phyloP scores from a whole-genome alignment of 2,888 invertebrate species.

The Cephus sareptanus region DNA sequence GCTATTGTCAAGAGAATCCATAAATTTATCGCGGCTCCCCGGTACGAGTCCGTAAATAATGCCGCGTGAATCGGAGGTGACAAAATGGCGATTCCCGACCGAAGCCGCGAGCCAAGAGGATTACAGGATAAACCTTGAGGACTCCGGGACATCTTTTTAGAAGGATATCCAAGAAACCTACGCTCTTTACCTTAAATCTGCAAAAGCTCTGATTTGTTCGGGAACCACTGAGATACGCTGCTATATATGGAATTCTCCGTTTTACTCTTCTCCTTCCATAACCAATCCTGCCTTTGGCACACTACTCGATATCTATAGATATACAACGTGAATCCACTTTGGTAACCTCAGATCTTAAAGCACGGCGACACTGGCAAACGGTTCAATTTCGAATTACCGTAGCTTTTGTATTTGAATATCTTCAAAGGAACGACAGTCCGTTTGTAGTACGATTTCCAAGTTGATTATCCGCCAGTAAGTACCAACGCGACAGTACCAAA shows the following conservation, averaged over 20 bases:
- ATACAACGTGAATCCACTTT: neutral
- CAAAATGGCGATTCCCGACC: slow-evolving; percentile 1
- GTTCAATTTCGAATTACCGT: slow-evolving; percentile 1
- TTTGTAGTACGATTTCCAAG: neutral
- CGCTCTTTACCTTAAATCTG: neutral
- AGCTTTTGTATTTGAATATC: neutral
- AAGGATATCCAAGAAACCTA: neutral
- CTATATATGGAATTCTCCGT: neutral
- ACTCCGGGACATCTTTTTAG: neutral
- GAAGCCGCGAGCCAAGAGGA: slow-evolving; percentile 4
- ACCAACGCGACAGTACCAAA: neutral
- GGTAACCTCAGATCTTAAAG: neutral
- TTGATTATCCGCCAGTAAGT: neutral
- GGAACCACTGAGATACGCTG: neutral
- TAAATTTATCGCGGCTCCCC: slow-evolving; percentile 37
- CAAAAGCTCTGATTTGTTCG: neutral
- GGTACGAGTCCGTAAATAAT: neutral
- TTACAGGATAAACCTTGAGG: neutral
- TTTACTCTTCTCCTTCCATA: neutral
- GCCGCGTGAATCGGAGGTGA: slow-evolving; percentile 17
- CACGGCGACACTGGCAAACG: neutral
- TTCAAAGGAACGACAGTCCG: neutral
- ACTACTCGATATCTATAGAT: neutral
- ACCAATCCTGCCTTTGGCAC: neutral
- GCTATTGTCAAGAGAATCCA: slow-evolving; percentile 46